Percentiles rank a stretch among this genome's conserved stretches.
These are phyloP conservation scores for Armadillidium nasatum DNA, from an alignment of 1,140 invertebrate species.

Conservation along the genomic window DNA sequence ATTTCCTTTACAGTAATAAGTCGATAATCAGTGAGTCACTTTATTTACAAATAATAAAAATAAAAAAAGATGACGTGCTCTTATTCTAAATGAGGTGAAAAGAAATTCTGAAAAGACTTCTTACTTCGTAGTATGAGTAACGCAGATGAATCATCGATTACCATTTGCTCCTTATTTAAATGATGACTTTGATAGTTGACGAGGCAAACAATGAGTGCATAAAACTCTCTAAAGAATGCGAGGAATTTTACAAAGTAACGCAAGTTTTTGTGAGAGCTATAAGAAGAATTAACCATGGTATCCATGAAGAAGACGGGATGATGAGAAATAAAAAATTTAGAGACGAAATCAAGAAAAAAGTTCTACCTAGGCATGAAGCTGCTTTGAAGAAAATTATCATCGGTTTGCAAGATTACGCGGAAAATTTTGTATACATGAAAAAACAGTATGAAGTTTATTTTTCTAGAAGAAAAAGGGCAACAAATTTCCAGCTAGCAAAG, in stretches of 20 bases:
- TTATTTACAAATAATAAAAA: too few species aligned
- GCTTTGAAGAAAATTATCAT: conserved; percentile 2
- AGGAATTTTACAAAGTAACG: neutral
- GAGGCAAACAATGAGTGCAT: neutral
- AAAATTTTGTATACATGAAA: neutral
- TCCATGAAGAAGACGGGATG: neutral
- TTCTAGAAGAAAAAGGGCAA: neutral
- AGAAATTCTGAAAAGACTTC: too few species aligned
- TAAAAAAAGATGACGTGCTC: too few species aligned
- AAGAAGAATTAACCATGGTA: neutral
- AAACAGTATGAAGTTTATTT: neutral
- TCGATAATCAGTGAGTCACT: too few species aligned
- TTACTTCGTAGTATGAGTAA: too few species aligned
- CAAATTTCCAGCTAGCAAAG: neutral
- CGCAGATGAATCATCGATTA: too few species aligned
- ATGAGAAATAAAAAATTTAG: neutral
- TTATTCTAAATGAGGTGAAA: too few species aligned
- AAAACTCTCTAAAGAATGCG: neutral
- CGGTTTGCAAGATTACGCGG: neutral
- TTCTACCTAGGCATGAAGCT: neutral
- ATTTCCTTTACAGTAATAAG: too few species aligned
- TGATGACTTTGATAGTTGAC: neutral
- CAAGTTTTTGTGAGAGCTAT: neutral
- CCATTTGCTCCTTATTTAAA: neutral
- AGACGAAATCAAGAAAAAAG: neutral